A percentile compares a stretch with the other conserved stretches of the same genome.
Conservation (phyloP, 2,888 invertebrate genomes). For the Drosophila melanocephala region DNA sequence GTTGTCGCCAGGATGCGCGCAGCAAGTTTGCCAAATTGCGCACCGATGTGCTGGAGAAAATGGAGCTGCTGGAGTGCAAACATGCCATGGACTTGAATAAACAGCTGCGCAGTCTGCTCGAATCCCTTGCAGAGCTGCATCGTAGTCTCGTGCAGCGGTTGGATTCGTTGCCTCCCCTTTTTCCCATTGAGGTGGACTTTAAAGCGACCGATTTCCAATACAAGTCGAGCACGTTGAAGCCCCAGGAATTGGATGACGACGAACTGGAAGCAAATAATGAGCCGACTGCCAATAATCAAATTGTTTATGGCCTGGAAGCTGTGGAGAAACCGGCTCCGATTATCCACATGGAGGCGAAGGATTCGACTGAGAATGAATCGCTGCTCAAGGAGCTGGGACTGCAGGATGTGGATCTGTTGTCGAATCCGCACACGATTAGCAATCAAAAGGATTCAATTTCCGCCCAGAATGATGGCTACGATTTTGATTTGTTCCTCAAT, state of each 20-base stretch:
- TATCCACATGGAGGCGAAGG: constrained; percentile 68
- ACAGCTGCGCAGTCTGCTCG: constrained; percentile 93
- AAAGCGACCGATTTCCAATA: constrained; percentile 97
- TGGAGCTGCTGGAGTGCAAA: constrained; percentile 98
- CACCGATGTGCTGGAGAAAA: constrained; percentile 97
- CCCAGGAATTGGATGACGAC: constrained; percentile 83
- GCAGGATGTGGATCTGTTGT: constrained; percentile 86
- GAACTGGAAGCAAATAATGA: constrained; percentile 67
- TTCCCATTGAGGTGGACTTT: constrained; percentile 98
- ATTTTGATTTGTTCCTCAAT: constrained; percentile 82
- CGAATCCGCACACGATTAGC: constrained; percentile 71
- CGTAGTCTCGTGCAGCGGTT: constrained; percentile 91
- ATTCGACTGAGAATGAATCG: constrained; percentile 58
- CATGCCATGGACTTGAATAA: constrained; percentile 98
- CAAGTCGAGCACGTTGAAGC: constrained; percentile 86
- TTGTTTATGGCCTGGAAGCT: constrained; percentile 80
- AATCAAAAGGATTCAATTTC: constrained; percentile 69
- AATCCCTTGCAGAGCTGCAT: constrained; percentile 91
- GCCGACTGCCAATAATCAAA: constrained; percentile 23
- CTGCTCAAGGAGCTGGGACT: constrained; percentile 87
- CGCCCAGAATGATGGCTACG: constrained; percentile 66
- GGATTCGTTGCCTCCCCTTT: constrained; percentile 90
- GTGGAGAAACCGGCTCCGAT: constrained; percentile 79
- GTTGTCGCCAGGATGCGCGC: constrained; percentile 98
- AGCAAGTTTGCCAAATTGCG: constrained; percentile 92